Base-by-base conservation (phyloP, 2,888 invertebrate species). In the Mycalesis mineus region DNA sequence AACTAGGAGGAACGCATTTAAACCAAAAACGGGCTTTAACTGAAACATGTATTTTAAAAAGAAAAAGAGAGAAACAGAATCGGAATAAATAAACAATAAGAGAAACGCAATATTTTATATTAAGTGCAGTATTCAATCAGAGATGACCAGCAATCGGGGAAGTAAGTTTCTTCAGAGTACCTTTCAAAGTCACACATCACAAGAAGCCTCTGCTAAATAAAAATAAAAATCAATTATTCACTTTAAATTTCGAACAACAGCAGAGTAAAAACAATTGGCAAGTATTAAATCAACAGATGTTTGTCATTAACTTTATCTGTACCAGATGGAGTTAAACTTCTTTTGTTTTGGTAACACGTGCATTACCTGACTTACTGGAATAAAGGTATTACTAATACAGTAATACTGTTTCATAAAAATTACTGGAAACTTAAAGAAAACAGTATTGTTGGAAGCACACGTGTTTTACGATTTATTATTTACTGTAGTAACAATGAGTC, bases 341-440 rank as follows among this genome's bases (percentile, higher is more conserved):
- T n/a, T 52, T 65, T 65, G 65, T 65, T 58, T 33, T 7, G 7
- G 14, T 7, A 29, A 40, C 59, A 58, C 59, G 45, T 63, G 54
- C 17, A 15, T 53, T 65, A 65, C 61, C 64, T 64, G 63, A 39
- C 39, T 55, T 22, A 22, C 15, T 13, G 36, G 15, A 55, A 52
- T 52, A 60, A 54, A 57, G 47, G 55, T 41, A 42, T 37, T 29
- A 60, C 55, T 9, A 45, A 31, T 13, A 31, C 8, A 33, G 13
- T 15, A 52, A 39, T n/a, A 58, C 52, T 37, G 52, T 55, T 61
- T 50, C 47, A 44, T n/a, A 22, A 22, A 22, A 22, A 22, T 22
- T 4, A 22, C 22, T 22, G 22, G 22, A 22, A 22, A 22, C 22
- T 22, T 22, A 22, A 22, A 22, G 22, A 22, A 22, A 17, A 33